Evolutionary conservation across 2,113 vertebrate species (phyloP).

Genomic region (Rhizomys pruinosus): DNA sequence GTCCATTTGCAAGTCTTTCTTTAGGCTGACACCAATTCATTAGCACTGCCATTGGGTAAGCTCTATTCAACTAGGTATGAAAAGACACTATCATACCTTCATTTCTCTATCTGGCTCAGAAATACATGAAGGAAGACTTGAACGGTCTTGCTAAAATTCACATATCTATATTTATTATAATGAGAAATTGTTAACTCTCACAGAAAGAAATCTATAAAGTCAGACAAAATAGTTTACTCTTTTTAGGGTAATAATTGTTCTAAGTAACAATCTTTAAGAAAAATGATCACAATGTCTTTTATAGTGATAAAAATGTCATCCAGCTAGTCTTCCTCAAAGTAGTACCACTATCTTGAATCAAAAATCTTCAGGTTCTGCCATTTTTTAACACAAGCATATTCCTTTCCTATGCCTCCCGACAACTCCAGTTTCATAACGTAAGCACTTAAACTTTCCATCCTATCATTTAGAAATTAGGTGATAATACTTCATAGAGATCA

Average conservation of each 20-base stretch:
- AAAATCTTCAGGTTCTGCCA: neutral
- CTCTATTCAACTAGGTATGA: neutral
- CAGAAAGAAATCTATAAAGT: neutral
- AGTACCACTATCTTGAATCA: neutral
- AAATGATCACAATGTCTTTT: neutral
- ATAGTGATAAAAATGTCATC: neutral
- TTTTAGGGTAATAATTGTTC: conserved; percentile 30
- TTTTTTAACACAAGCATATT: neutral
- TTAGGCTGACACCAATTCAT: neutral
- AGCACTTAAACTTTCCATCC: neutral
- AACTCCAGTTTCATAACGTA: neutral
- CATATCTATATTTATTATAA: neutral
- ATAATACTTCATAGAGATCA: neutral
- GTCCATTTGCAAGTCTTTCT: neutral
- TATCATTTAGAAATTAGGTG: neutral
- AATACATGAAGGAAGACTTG: neutral
- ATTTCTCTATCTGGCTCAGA: neutral
- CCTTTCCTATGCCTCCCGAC: neutral
- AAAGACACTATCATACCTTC: neutral
- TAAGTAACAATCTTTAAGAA: neutral
- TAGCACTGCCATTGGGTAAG: neutral
- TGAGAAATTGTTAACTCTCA: conserved; percentile 11
- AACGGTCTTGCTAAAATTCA: conserved; percentile 23
- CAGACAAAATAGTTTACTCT: neutral
- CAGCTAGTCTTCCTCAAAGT: neutral